Conservation (phyloP, 1,140 invertebrate species). For the Coelopa frigida region DNA sequence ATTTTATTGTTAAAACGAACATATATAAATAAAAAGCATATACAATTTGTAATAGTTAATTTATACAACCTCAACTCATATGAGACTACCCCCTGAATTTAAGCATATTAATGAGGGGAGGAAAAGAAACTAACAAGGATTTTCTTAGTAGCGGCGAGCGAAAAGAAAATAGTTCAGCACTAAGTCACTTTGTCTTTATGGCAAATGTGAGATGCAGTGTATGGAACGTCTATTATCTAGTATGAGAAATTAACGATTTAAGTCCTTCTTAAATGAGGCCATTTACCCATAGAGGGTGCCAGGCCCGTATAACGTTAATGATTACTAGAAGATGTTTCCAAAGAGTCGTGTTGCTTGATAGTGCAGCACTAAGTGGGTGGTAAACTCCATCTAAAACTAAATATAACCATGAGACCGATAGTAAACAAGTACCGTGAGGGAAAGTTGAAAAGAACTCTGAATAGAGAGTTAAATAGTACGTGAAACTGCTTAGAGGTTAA, state of each 20-base stretch:
- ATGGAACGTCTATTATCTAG: constrained; percentile 22
- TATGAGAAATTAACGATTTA: constrained; percentile 39
- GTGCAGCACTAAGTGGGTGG: constrained; percentile 73
- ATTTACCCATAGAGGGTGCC: constrained; percentile 59
- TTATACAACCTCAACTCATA: constrained; percentile 58
- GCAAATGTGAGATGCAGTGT: constrained; percentile 24
- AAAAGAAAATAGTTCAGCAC: constrained; percentile 51
- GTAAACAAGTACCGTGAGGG: no score
- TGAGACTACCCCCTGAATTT: constrained; percentile 67
- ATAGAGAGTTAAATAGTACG: no score
- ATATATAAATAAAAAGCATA: no score
- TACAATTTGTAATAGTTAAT: constrained; percentile 7
- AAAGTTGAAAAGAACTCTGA: no score
- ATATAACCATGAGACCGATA: no score
- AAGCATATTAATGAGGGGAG: constrained; percentile 46
- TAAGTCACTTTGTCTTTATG: constrained; percentile 22
- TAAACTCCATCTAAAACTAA: no score
- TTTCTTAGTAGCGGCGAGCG: constrained; percentile 80
- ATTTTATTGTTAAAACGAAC: no score
- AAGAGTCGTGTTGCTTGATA: constrained; percentile 65
- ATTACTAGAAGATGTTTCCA: constrained; percentile 52
- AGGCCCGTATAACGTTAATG: constrained; percentile 56
- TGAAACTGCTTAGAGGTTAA: no score
- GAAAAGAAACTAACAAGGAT: constrained; percentile 89
- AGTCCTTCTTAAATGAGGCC: constrained; percentile 31